A percentile compares a stretch with the other conserved stretches of the same genome.
These are phyloP conservation scores for Platyrinchus mystaceus DNA, from an alignment of 2,797 vertebrate species.

Conservation along the genomic window DNA sequence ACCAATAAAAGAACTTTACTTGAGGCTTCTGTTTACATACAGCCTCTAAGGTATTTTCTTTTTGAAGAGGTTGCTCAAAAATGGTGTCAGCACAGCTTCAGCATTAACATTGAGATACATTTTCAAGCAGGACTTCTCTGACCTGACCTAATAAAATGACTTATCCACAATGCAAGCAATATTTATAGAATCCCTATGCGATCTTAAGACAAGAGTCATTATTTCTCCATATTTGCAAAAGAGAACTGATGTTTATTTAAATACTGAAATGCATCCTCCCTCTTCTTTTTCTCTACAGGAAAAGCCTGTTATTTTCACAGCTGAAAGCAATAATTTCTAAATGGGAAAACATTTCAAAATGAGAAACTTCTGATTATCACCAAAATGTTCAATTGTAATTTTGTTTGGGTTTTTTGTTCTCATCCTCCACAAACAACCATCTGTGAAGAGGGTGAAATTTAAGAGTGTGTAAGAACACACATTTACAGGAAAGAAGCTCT, in stretches of 20 bases:
- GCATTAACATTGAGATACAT: background rate
- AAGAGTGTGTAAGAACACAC: background rate
- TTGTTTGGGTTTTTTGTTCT: background rate
- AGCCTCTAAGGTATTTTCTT: background rate
- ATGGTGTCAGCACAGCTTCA: background rate
- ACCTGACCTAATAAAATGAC: slow-evolving; percentile 18
- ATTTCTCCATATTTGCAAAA: slow-evolving; percentile 28
- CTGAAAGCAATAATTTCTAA: slow-evolving; percentile 71
- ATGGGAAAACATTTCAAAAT: slow-evolving; percentile 53
- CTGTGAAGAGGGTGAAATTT: background rate
- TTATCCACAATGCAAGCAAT: background rate
- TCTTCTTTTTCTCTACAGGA: slow-evolving; percentile 28
- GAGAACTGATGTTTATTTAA: slow-evolving; percentile 59
- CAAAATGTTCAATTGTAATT: background rate
- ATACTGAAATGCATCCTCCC: background rate
- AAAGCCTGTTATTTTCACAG: slow-evolving; percentile 68
- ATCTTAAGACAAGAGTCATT: slow-evolving; percentile 32
- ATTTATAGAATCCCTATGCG: background rate
- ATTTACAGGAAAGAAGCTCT: background rate
- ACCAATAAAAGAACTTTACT: background rate
- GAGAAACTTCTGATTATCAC: slow-evolving; percentile 56
- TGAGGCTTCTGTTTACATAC: background rate
- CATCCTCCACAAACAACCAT: background rate
- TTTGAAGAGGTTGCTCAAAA: background rate
- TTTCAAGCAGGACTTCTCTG: background rate